Percentiles rank a stretch among this genome's conserved stretches.
Conservation (phyloP, 2,888 invertebrate genomes). For the Neoascia interrupta region DNA sequence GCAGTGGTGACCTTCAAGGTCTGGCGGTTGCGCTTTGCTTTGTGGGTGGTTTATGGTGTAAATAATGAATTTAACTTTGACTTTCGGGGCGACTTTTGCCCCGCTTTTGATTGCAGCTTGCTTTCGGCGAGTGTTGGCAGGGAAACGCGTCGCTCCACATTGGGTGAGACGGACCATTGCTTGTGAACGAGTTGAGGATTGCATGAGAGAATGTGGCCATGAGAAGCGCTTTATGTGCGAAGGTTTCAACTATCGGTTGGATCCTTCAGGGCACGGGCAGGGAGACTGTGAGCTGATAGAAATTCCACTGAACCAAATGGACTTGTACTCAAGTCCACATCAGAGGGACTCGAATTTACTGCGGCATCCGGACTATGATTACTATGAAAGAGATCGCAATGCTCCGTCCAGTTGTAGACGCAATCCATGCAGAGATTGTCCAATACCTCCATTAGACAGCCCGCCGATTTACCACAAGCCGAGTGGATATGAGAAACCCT, state of each 20-base stretch:
- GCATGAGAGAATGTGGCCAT: conserved; percentile 86
- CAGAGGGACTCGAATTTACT: conserved; percentile 80
- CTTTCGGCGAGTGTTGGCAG: conserved; percentile 88
- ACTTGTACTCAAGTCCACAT: conserved; percentile 81
- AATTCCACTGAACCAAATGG: conserved; percentile 85
- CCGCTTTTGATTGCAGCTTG: conserved; percentile 82
- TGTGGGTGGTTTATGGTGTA: conserved; percentile 53
- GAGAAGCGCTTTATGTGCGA: conserved; percentile 89
- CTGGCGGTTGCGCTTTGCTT: conserved; percentile 31
- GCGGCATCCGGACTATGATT: conserved; percentile 86
- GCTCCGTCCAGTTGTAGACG: conserved; percentile 83
- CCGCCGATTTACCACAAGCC: conserved; percentile 77
- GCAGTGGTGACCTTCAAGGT: conserved; percentile 60
- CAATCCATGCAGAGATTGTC: conserved; percentile 77
- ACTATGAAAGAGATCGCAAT: conserved; percentile 88
- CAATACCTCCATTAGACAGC: conserved; percentile 73
- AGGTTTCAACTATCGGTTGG: conserved; percentile 91
- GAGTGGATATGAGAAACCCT: conserved; percentile 71
- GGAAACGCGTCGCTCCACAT: conserved; percentile 85
- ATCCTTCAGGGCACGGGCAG: conserved; percentile 85
- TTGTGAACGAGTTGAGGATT: conserved; percentile 88
- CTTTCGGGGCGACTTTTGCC: conserved; percentile 26
- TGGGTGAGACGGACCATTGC: conserved; percentile 85
- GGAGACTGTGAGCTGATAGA: conserved; percentile 89
- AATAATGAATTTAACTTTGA: conserved; percentile 55